Percentiles rank a stretch among this genome's conserved stretches.
phyloP scores from a whole-genome alignment of 2,888 invertebrate species.

The Hypomecis punctinalis region DNA sequence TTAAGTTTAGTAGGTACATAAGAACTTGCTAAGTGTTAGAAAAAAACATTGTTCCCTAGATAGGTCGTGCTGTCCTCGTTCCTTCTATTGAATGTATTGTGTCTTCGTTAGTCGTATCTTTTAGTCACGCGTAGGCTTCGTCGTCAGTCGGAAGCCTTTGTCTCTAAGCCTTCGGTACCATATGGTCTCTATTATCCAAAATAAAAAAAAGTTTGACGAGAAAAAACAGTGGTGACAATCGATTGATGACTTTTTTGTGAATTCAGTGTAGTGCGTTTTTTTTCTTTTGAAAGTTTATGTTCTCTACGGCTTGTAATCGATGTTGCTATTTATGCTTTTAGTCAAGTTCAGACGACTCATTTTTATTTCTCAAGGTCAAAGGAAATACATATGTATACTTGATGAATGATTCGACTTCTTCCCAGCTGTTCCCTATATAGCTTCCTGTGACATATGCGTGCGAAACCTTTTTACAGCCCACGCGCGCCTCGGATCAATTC shows the following conservation, averaged over 20 bases:
- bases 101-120: conserved; percentile 60
- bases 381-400: neutral
- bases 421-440: conserved; percentile 8
- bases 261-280: neutral
- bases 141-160: conserved; percentile 61
- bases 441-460: conserved; percentile 10
- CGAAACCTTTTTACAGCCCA: conserved; percentile 16
- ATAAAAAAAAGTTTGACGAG: neutral
- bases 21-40: too few species aligned
- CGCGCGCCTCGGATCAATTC: conserved; percentile 8
- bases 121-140: conserved; percentile 76
- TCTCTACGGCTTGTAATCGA: neutral
- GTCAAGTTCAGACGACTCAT: neutral
- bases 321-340: neutral
- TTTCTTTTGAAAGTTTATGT: neutral
- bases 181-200: conserved; percentile 18
- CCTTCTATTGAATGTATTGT: conserved; percentile 55
- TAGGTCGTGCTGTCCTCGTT: conserved; percentile 57
- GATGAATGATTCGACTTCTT: neutral
- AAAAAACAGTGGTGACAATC: neutral
- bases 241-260: conserved; percentile 1
- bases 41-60: conserved; percentile 47
- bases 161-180: conserved; percentile 21
- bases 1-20: too few species aligned
- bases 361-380: neutral